Conservation (phyloP, 2,797 vertebrate species). For the Orestias chungarensis region DNA sequence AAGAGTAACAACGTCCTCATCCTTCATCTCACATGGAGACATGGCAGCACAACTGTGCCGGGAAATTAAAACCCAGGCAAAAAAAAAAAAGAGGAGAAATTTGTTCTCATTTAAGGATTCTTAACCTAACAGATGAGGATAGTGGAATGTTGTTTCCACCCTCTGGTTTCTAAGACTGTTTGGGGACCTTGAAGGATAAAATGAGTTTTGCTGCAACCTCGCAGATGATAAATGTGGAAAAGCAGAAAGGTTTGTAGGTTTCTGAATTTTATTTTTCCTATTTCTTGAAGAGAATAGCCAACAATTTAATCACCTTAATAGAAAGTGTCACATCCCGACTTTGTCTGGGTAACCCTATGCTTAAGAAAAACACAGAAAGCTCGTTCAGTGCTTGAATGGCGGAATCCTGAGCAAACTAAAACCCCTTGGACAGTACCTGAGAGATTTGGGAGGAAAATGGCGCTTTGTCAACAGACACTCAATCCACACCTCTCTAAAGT, state of each 20-base stretch:
- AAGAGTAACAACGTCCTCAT: constrained; percentile 54
- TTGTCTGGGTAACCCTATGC: constrained; percentile 24
- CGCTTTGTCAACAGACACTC: constrained; percentile 50
- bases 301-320: constrained; percentile 9
- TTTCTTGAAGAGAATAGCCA: neutral
- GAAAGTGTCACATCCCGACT: constrained; percentile 10
- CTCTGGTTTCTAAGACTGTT: constrained; percentile 31
- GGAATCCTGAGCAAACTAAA: constrained; percentile 18
- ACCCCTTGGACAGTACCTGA: constrained; percentile 31
- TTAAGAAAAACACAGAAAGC: constrained; percentile 33
- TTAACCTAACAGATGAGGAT: constrained; percentile 56
- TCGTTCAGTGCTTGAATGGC: constrained; percentile 18
- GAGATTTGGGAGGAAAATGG: constrained; percentile 47
- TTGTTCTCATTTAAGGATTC: constrained; percentile 69
- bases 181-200: constrained; percentile 51
- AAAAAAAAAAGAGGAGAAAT: constrained; percentile 59
- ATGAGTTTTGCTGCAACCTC: constrained; percentile 42
- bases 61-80: constrained; percentile 70
- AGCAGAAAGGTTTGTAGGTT: constrained; percentile 9
- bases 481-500: constrained; percentile 40
- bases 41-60: constrained; percentile 55
- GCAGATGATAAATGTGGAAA: constrained; percentile 22
- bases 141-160: constrained; percentile 5
- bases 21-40: constrained; percentile 53
- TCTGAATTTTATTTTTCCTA: neutral